Evolutionary conservation across 2,888 invertebrate genomes (phyloP), one percentile per base, ranked within the genome.

Genomic region (Diarsia rubi): DNA sequence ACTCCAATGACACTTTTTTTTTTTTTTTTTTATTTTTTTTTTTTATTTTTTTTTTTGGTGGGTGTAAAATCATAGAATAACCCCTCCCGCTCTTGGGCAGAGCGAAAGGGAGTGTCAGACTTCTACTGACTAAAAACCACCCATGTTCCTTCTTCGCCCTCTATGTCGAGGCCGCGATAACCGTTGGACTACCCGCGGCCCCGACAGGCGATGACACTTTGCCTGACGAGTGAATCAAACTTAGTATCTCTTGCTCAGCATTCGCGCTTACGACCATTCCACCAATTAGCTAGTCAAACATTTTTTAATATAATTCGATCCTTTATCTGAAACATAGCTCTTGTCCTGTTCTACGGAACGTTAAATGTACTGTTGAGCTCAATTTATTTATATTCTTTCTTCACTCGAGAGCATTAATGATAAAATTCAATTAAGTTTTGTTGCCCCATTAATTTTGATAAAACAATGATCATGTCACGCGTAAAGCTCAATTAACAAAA

Each of bases 401-500:
- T 60, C 19, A 9, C 14, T 37, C 8, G 11, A 14, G n/a, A 2
- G 16, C 14, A 52, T 31, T 19, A 60, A 52, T 27, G 11, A 27
- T 62, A 63, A 63, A 78, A 63, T 6, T 37, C 9, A 42, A 19
- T 16, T 27, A 31, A 1, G 16, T 49, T 27, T 19, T 47, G 16
- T 14, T 47, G n/a, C 47, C 11, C 9, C 12, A 71, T 37, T 27
- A 45, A 62, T 45, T 44, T 63, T 54, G 42, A 54, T 79, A 21
- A 54, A 47, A 42, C 54, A 63, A 31, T 64, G 44, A 44, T 79
- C 9, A 47, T 42, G 52, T 42, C 54, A 47, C 4, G 27, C 6
- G 14, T 49, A 49, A 70, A 52, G 31, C 21, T n/a, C 24, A 60
- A 37, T 73, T 49, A n/a, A 24, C 1, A 31, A 37, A 62, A 62